phyloP scores from a whole-genome alignment of 2,113 vertebrate species.

The Hiodon tergisus region DNA sequence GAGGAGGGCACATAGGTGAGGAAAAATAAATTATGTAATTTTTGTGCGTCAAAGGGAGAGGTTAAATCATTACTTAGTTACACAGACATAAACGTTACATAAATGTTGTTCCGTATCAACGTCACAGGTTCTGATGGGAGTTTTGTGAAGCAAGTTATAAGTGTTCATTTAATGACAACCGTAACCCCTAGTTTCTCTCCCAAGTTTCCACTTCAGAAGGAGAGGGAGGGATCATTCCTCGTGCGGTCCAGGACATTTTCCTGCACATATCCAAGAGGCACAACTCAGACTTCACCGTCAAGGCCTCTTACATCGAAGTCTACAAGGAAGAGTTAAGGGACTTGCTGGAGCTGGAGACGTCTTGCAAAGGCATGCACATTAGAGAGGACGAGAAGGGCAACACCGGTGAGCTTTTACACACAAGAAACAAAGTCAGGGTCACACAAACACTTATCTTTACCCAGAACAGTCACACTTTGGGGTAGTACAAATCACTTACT shows the following conservation, averaged over 20 bases:
- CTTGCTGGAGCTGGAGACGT: conserved; percentile 73
- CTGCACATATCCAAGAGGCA: conserved; percentile 62
- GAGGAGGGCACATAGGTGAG: conserved; percentile 71
- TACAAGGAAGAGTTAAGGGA: conserved; percentile 84
- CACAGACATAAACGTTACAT: no score
- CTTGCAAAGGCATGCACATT: conserved; percentile 74
- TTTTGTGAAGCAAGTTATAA: no score
- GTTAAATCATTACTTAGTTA: background rate
- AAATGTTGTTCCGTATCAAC: no score
- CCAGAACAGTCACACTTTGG: no score
- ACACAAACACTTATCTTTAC: background rate
- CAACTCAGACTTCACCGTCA: conserved; percentile 58
- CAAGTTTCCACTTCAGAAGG: conserved; percentile 64
- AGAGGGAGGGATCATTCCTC: conserved; percentile 80
- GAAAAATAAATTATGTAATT: background rate
- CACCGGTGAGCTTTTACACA: conserved; percentile 63
- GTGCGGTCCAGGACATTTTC: conserved; percentile 81
- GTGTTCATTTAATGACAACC: background rate
- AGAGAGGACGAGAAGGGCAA: conserved; percentile 85
- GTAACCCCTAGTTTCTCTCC: background rate
- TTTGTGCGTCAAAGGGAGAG: background rate
- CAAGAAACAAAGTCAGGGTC: background rate
- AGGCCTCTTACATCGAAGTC: conserved; percentile 83
- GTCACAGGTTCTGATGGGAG: no score
- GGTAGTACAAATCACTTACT: no score